Percentiles rank a stretch among this genome's conserved stretches.
phyloP scores from a whole-genome alignment of 2,797 vertebrate genomes.

The Chloroceryle amazona region DNA sequence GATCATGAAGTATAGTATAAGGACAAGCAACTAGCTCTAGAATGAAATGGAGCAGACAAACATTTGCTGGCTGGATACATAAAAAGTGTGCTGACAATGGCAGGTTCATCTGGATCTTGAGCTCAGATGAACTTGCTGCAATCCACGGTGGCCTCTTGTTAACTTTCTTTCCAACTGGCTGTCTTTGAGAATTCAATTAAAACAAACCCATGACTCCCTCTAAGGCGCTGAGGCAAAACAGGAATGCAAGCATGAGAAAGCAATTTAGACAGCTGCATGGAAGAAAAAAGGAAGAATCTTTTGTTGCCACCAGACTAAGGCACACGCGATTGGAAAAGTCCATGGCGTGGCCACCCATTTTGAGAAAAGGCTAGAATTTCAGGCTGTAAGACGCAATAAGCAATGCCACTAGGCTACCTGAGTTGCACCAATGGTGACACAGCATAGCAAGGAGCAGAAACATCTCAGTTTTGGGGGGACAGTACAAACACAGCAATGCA shows the following conservation, averaged over 20 bases:
- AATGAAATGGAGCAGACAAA: not conserved
- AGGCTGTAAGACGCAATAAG: not conserved
- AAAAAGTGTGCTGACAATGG: accelerated
- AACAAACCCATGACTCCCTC: not conserved
- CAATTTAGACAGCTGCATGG: accelerated
- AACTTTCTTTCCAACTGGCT: not conserved
- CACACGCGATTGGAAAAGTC: not conserved
- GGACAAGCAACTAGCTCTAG: not conserved
- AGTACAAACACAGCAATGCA: accelerated
- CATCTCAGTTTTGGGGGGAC: not conserved
- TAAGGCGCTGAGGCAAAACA: not conserved
- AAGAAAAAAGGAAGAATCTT: not conserved
- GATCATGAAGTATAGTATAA: not conserved
- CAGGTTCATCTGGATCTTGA: not conserved
- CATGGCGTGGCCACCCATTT: accelerated
- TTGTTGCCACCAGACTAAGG: not conserved
- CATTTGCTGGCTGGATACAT: not conserved
- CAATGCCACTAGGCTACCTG: not conserved
- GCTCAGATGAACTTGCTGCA: not conserved
- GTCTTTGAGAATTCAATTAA: not conserved
- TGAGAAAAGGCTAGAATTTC: not conserved
- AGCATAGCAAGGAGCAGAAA: accelerated
- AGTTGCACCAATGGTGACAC: not conserved
- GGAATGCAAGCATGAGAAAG: not conserved
- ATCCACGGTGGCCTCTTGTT: not conserved